Conservation (phyloP, 2,113 vertebrate species). For the Sorex fumeus region DNA sequence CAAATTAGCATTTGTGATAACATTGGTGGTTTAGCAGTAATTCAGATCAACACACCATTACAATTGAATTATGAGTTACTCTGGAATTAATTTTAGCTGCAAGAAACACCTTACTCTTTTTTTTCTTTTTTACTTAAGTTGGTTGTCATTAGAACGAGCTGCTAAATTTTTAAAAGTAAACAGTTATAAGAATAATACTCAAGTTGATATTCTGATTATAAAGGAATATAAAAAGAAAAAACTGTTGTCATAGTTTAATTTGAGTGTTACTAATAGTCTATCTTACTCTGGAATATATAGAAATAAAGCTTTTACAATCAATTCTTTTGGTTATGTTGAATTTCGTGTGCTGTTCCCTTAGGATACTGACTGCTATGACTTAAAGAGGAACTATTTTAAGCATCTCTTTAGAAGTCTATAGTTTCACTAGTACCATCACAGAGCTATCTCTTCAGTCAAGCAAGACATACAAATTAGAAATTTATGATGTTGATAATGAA, state of each 20-base stretch:
- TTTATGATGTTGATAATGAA: not conserved
- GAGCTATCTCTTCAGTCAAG: not conserved
- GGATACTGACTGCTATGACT: not conserved
- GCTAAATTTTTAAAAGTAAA: not conserved
- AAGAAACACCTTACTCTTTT: not conserved
- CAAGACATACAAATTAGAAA: not conserved
- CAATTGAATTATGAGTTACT: not conserved
- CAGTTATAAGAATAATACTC: not conserved
- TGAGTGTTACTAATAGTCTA: not conserved
- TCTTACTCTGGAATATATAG: not conserved
- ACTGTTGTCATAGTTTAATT: not conserved
- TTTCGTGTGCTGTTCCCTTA: not conserved
- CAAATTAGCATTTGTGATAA: not conserved
- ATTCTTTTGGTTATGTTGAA: not conserved
- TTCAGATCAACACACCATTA: not conserved
- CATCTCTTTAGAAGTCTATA: not conserved
- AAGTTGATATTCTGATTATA: not conserved
- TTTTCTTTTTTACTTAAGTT: not conserved
- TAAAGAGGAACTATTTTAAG: not conserved
- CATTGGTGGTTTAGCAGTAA: not conserved
- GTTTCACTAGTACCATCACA: not conserved
- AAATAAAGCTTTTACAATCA: not conserved
- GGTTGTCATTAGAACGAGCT: not conserved
- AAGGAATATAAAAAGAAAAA: not conserved
- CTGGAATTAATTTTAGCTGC: slow-evolving; percentile 21